These are phyloP conservation scores for Halictus rubicundus DNA, from an alignment of 1,140 invertebrate species.

Conservation along the genomic window DNA sequence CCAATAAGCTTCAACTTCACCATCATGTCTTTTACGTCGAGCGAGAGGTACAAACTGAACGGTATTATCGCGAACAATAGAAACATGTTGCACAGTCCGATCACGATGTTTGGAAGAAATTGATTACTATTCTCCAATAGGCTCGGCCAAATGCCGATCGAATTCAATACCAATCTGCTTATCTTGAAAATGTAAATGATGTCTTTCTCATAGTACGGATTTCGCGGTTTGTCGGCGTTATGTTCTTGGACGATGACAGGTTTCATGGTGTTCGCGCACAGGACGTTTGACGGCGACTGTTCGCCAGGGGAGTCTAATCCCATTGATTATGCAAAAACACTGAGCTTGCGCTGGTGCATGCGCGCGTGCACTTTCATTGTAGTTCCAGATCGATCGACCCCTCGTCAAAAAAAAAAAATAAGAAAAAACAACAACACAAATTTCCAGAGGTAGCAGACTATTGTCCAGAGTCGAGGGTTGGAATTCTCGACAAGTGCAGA, in stretches of 20 bases:
- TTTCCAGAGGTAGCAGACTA: background rate
- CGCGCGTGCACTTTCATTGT: background rate
- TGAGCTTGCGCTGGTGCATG: background rate
- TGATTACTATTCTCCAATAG: background rate
- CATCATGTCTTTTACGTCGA: constrained; percentile 34
- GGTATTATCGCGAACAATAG: constrained; percentile 39
- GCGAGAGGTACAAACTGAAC: constrained; percentile 29
- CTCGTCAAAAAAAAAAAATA: too few species aligned
- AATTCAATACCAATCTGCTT: constrained; percentile 34
- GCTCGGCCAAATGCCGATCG: constrained; percentile 60
- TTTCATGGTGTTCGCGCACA: constrained; percentile 5
- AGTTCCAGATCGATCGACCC: background rate
- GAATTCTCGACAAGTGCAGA: too few species aligned
- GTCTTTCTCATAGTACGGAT: constrained; percentile 24
- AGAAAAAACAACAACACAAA: background rate
- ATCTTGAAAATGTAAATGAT: constrained; percentile 26
- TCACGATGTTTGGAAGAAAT: constrained; percentile 16
- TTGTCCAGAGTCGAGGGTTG: background rate
- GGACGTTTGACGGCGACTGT: constrained; percentile 17
- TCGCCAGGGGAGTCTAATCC: background rate
- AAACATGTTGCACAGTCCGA: constrained; percentile 24
- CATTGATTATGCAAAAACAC: constrained; percentile 39
- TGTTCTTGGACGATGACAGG: too few species aligned
- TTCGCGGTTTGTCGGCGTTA: background rate
- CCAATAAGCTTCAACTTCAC: constrained; percentile 41